Evolutionary conservation across 2,888 invertebrate genomes (phyloP), one percentile per base, ranked within the genome.

Genomic region (Mythimna impura): DNA sequence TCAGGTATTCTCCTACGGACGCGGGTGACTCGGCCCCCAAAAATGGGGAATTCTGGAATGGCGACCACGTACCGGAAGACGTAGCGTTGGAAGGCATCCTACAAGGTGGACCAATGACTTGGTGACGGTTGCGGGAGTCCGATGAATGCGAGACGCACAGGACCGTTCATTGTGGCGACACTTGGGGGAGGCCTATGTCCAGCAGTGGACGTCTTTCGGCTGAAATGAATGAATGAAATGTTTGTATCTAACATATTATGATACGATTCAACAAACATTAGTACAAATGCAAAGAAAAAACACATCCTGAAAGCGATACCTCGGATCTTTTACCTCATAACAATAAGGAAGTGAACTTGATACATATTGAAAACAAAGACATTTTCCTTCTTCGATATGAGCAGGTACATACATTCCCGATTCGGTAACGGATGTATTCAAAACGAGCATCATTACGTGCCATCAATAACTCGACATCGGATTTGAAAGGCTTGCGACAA

Each of bases 391-490:
- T 82, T 80, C 71, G 78, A 79, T 80, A 86, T 78, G 66, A 78
- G 62, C 66, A 74, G 77, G 73, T 73, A 85, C 81, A 82, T 80
- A 85, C 81, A 82, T 80, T 80, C 81, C 75, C 68, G 71, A 78
- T 81, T 80, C 76, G 71, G 80, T 81, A 82, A 76, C 80, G 85
- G 83, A 86, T 86, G 82, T 82, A 88, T 86, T 86, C 80, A 76
- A 83, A 83, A 80, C 80, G 82, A 83, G 85, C 84, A 85, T 89
- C 89, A 89, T 89, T 90, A 90, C 89, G 86, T 76, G 76, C 87
- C 87, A 91, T 91, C 90, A 88, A 91, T 91, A 91, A 87, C 88
- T 85, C 84, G 78, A 79, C 84, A 83, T 73, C 65, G 84, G 82
- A 85, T 88, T 87, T 83, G 78, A 84, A 86, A 86, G 83, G 80